Base-by-base conservation (phyloP, 2,888 invertebrate species). In the Scrobipalpa costella region DNA sequence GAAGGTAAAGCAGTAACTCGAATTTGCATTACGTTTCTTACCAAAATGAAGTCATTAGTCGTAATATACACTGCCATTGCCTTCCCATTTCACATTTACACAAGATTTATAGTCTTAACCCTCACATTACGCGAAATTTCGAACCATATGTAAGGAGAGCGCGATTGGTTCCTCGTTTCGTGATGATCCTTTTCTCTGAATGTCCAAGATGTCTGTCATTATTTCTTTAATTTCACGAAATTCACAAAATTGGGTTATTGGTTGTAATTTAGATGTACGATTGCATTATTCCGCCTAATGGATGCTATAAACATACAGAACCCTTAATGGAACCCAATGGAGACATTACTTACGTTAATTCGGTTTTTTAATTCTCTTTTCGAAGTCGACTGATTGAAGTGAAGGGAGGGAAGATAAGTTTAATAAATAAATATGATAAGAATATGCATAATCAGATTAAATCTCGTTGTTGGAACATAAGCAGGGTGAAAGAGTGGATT, bases 321-420 rank as follows among this genome's bases (percentile, higher is more conserved):
- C 11, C 50, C 27, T 21, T 64, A 64, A 61, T 63, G 52, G 15
- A 19, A 13, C 59, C 17, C 47, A 64, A 64, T 64, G 61, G 61
- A 64, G 50, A 64, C 64, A 64, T 64, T 62, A 61, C 21, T 60
- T 40, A 61, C 49, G 34, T 61, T 58, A 38, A 61, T 52, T 52
- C 21, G 15, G 17, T 17, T 52, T 61, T 58, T 61, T 61, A 57
- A 57, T 57, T 57, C 36, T 57, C 57, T 34, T 36, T 47, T 55
- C 33, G 33, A 15, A 50, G 50, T 40, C 40, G 33, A 7, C 55
- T 33, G 21, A 58, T 36, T 47, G 11, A 38, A 57, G 57, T 27
- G 27, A n/a, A 15, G n/a, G 49, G n/a, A 57, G 21, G 57, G 9
- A 27, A 36, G 63, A 33, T 57, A 57, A 40, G 57, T 52, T 60